These are phyloP conservation scores for Sericinus montela DNA, from an alignment of 2,888 invertebrate species.

Conservation along the genomic window DNA sequence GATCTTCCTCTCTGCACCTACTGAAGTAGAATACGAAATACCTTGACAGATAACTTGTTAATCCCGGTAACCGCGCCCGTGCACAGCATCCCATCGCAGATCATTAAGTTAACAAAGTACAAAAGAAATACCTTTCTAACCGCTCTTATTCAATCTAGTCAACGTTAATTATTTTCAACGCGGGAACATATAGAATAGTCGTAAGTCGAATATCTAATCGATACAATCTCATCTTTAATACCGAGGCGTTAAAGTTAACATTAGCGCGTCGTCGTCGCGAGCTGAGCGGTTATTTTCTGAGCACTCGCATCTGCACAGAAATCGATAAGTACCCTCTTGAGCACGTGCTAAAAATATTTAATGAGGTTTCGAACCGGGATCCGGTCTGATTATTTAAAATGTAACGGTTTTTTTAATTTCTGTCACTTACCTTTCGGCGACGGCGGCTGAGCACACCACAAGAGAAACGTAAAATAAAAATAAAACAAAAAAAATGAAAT, in stretches of 20 bases:
- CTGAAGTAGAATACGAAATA: background rate
- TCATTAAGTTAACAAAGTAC: background rate
- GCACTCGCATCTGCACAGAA: constrained; percentile 39
- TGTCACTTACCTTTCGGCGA: constrained; percentile 49
- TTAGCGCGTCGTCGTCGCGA: constrained; percentile 24
- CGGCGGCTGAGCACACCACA: constrained; percentile 43
- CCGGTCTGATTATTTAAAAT: constrained; percentile 19
- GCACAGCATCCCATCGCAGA: background rate
- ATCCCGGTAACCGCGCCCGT: background rate
- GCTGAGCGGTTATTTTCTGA: constrained; percentile 43
- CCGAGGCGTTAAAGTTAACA: constrained; percentile 25
- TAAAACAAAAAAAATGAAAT: constrained; percentile 27
- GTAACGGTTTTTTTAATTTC: background rate
- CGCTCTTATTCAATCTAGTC: constrained; percentile 6
- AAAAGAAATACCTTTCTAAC: constrained; percentile 1
- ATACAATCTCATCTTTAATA: constrained; percentile 29
- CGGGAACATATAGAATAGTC: background rate
- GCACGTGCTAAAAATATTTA: constrained; percentile 36
- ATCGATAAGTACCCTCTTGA: constrained; percentile 43
- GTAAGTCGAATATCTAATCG: constrained; percentile 5
- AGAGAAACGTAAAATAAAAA: constrained; percentile 32
- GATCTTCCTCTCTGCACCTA: no score
- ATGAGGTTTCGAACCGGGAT: constrained; percentile 7
- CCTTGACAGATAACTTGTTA: background rate
- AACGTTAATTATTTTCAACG: constrained; percentile 16